phyloP scores from a whole-genome alignment of 2,113 vertebrate species.

The Ciconia boyciana region DNA sequence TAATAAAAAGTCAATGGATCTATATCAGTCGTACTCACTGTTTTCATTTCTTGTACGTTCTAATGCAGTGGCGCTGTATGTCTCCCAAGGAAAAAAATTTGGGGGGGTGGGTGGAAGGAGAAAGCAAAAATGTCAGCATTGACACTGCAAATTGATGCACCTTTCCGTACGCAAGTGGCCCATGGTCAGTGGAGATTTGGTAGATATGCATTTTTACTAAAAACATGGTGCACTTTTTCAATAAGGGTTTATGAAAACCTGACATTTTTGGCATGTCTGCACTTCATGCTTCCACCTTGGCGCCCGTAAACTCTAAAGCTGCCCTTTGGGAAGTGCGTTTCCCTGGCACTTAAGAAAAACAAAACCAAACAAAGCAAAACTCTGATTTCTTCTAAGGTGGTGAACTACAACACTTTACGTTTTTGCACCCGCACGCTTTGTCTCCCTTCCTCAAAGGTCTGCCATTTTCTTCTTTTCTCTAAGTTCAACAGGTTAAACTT shows the following conservation, averaged over 20 bases:
- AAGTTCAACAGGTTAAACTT: not conserved
- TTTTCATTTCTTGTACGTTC: constrained; percentile 80
- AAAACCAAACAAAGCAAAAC: not conserved
- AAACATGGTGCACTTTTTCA: not conserved
- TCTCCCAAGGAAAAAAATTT: constrained; percentile 64
- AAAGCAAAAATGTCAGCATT: constrained; percentile 45
- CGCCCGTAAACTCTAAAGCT: not conserved
- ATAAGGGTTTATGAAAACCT: not conserved
- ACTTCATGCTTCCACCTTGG: constrained; percentile 21
- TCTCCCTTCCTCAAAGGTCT: not conserved
- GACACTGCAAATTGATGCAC: constrained; percentile 27
- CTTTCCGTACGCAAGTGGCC: constrained; percentile 1
- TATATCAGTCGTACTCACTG: constrained; percentile 80
- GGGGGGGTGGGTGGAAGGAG: constrained; percentile 66
- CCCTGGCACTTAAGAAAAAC: not conserved
- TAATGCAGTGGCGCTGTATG: constrained; percentile 63
- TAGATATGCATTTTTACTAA: constrained; percentile 32
- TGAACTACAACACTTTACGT: not conserved
- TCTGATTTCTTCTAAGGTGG: not conserved
- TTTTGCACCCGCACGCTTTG: not conserved
- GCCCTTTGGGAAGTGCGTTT: not conserved
- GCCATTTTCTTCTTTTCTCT: not conserved
- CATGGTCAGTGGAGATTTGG: constrained; percentile 68
- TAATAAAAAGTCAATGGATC: constrained; percentile 84
- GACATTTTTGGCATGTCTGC: not conserved